Evolutionary conservation across 1,140 invertebrate genomes (phyloP).

Genomic region (Amphibalanus amphitrite): DNA sequence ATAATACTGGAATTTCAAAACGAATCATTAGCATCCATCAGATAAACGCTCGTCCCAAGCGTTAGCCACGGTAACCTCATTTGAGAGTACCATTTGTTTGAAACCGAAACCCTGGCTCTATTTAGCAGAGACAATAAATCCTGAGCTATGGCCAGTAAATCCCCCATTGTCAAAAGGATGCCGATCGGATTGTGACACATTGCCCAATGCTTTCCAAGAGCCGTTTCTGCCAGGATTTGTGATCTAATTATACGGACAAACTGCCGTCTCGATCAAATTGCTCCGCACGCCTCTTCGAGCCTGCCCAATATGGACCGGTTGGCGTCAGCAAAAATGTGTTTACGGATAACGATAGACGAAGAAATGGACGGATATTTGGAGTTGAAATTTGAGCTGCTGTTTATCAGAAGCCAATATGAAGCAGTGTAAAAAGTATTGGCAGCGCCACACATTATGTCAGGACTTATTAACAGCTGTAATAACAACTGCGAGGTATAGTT

Average conservation of each 20-base stretch:
- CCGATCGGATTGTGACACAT: background rate
- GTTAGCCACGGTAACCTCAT: background rate
- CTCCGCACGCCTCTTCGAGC: background rate
- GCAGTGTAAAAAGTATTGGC: too few species aligned
- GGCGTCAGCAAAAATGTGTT: too few species aligned
- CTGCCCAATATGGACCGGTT: too few species aligned
- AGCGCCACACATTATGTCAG: too few species aligned
- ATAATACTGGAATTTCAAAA: background rate
- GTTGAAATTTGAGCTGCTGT: too few species aligned
- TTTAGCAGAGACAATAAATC: background rate
- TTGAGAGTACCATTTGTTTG: background rate
- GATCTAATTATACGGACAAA: background rate
- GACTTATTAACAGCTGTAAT: too few species aligned
- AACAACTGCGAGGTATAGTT: too few species aligned
- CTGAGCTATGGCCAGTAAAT: background rate
- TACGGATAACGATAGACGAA: too few species aligned
- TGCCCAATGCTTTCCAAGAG: background rate
- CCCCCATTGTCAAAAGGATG: background rate
- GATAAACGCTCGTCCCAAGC: background rate
- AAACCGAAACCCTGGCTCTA: background rate
- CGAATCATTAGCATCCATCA: background rate
- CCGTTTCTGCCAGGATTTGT: background rate
- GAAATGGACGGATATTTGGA: too few species aligned
- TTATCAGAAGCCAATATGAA: too few species aligned
- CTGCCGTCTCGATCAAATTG: background rate